Evolutionary conservation across 2,113 vertebrate species (phyloP), one percentile per base, ranked within the genome.

Genomic region (Origma solitaria): DNA sequence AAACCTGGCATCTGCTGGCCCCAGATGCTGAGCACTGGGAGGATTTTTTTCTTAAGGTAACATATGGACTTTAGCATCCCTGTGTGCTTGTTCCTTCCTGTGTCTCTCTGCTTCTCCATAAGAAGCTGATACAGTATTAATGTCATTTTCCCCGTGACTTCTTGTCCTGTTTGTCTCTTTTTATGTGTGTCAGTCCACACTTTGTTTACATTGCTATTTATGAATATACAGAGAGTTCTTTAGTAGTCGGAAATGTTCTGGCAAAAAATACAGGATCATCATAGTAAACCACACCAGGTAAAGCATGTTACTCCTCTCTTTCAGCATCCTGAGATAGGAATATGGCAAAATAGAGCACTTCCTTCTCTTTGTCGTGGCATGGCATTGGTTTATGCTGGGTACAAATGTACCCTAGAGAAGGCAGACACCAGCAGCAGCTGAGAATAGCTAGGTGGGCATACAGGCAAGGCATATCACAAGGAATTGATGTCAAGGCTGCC

Each of bases 1-100:
- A 88, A 81, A 84, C 60, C 50, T 47, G 80, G 92, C 92, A 95
- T 91, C 84, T 95, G 87, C 75, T 51, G 82, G 82, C 62, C 87
- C 90, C 91, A 88, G 85, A 71, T 86, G 87, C 66, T 1, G 0
- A 44, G 70, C 64, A 80, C 82, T 37, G 38, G 33, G 50, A 80
- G 66, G 62, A 47, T 31, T 82, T 95, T 75, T 90, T 94, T 90
- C 78, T 90, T 21, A 16, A 10, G 10, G 17, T 80, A 90, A 28
- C 82, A 62, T 81, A 80, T 31, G 71, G 82, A 49, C 18, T 65
- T 90, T 4, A 83, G 31, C 33, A 75, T 83, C 38, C 71, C 31
- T 58, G 6, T 57, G 66, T 82, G 51, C 60, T 90, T 77, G 17
- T 31, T 77, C 11, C 27, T 76, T 77, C 33, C 28, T 82, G 18